Evolutionary conservation across 2,888 invertebrate genomes (phyloP).

Genomic region (Augochlorella aurata): DNA sequence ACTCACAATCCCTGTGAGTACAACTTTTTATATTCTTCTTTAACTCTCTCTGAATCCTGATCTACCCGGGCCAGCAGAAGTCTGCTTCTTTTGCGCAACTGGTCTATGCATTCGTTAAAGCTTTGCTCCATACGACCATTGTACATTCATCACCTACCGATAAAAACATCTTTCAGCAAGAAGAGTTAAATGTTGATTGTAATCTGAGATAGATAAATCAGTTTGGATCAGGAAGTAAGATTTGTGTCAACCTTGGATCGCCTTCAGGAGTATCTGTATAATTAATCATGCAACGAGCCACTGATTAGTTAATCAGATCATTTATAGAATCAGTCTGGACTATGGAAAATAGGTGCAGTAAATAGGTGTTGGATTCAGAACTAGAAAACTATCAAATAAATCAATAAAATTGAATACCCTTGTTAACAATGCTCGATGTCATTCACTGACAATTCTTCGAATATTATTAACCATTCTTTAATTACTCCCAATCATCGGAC

Average conservation of each 20-base stretch:
- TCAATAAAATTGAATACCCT: neutral
- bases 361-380: neutral
- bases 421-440: slow-evolving; percentile 1
- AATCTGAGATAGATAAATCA: neutral
- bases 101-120: slow-evolving; percentile 55
- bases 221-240: neutral
- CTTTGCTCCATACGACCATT: slow-evolving; percentile 56
- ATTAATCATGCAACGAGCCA: neutral
- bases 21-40: slow-evolving; percentile 54
- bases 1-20: slow-evolving; percentile 60
- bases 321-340: neutral
- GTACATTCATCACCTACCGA: slow-evolving; percentile 16
- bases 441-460: neutral
- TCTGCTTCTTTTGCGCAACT: slow-evolving; percentile 65
- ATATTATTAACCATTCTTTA: slow-evolving; percentile 6
- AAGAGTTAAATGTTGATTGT: neutral
- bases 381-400: neutral
- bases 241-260: neutral
- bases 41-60: slow-evolving; percentile 55
- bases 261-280: neutral
- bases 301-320: neutral
- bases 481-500: neutral
- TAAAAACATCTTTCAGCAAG: neutral
- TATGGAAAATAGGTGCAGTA: neutral
- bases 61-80: slow-evolving; percentile 52